Evolutionary conservation across 2,888 invertebrate species (phyloP).

Genomic region (Tupiocoris notatus): DNA sequence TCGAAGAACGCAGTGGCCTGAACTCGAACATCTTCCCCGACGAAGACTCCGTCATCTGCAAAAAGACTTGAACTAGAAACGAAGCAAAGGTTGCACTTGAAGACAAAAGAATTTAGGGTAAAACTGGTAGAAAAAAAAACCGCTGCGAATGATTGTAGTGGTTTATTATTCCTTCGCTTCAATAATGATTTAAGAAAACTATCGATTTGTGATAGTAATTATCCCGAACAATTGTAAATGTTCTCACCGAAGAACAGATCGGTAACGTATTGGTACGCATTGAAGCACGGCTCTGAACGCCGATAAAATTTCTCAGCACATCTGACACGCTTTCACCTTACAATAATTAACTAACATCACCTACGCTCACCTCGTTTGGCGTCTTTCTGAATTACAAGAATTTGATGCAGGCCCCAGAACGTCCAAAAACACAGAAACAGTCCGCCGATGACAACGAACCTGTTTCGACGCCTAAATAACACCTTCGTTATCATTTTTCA

Average conservation of each 20-base stretch:
- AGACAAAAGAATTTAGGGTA: no score
- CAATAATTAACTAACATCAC: neutral
- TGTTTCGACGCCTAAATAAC: constrained; percentile 2
- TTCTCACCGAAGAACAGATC: no score
- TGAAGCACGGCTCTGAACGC: no score
- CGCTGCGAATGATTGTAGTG: no score
- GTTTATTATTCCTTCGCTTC: no score
- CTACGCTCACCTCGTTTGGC: neutral
- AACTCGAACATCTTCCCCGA: neutral
- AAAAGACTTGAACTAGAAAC: neutral
- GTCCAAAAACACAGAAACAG: constrained; percentile 15
- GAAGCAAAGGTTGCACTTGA: no score
- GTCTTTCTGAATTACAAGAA: constrained; percentile 11
- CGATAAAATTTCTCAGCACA: neutral
- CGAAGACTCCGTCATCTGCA: neutral
- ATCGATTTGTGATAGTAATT: no score
- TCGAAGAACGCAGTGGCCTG: neutral
- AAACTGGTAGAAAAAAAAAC: no score
- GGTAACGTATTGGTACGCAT: no score
- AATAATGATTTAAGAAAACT: no score
- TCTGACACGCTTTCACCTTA: neutral
- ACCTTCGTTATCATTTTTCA: neutral
- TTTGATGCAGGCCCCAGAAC: constrained; percentile 15
- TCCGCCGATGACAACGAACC: constrained; percentile 2
- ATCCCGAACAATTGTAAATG: no score